Evolutionary conservation across 1,140 invertebrate species (phyloP).

Genomic region (Drosophila elegans): DNA sequence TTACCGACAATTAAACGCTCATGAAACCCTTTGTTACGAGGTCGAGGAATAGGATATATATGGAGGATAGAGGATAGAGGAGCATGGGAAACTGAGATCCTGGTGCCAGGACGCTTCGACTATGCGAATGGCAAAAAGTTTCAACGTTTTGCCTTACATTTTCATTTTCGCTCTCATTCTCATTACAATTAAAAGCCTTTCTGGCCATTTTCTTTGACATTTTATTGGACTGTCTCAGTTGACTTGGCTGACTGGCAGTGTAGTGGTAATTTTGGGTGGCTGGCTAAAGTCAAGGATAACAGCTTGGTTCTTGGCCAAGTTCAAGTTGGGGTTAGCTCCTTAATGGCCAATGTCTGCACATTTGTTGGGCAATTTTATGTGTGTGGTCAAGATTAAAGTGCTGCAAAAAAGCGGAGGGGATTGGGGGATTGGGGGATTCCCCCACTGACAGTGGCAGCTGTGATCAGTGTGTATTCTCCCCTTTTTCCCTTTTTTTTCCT

Average conservation of each 20-base stretch:
- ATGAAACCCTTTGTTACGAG: conserved; percentile 56
- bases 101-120: conserved; percentile 1
- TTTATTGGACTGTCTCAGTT: conserved; percentile 63
- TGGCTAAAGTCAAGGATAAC: conserved; percentile 18
- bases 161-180: conserved; percentile 47
- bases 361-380: conserved; percentile 44
- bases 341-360: conserved; percentile 47
- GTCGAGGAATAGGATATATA: conserved; percentile 3
- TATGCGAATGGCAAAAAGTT: conserved; percentile 35
- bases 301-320: conserved; percentile 32
- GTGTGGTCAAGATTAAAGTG: conserved; percentile 43
- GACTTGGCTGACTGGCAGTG: conserved; percentile 13
- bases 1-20: conserved; percentile 75
- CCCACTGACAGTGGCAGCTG: conserved; percentile 27
- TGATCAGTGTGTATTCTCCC: conserved; percentile 12
- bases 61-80: not conserved
- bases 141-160: conserved; percentile 10
- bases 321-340: conserved; percentile 17
- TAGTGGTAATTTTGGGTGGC: not conserved
- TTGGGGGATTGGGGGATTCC: conserved; percentile 19
- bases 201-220: conserved; percentile 74
- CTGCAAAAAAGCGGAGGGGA: conserved; percentile 2
- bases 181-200: conserved; percentile 77
- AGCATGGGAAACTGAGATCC: not conserved
- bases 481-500: not conserved